Conservation (phyloP, 2,888 invertebrate species). For the Venusia cambrica region DNA sequence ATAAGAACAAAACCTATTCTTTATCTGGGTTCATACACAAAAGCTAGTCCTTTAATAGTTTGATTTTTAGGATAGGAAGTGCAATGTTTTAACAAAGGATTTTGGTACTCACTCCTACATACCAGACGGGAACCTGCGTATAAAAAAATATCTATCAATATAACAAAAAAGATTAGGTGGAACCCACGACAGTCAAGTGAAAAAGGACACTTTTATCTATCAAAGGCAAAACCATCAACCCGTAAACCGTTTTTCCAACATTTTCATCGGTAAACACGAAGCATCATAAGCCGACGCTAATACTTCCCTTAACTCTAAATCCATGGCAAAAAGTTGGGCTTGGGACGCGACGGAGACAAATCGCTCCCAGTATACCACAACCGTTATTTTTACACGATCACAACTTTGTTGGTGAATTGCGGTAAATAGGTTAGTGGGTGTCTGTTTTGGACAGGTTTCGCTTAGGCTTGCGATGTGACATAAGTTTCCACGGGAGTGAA, state of each 20-base stretch:
- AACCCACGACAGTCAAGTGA: not conserved
- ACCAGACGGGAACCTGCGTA: no score
- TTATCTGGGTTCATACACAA: no score
- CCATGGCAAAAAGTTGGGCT: constrained; percentile 32
- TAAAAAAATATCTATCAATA: no score
- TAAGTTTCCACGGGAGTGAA: constrained; percentile 1
- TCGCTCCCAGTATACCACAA: constrained; percentile 32
- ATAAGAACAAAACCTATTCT: no score
- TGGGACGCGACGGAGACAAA: constrained; percentile 34
- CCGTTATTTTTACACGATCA: constrained; percentile 26
- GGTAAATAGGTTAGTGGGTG: constrained; percentile 14
- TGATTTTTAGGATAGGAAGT: no score
- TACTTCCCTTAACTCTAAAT: constrained; percentile 25
- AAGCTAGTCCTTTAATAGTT: no score
- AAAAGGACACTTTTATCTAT: constrained; percentile 6
- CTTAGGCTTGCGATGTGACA: no score
- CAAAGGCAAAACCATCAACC: constrained; percentile 10
- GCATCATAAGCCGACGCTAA: constrained; percentile 27
- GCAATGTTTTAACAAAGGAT: no score
- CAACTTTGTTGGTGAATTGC: constrained; percentile 24
- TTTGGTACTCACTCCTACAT: no score
- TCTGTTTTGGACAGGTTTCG: constrained; percentile 1
- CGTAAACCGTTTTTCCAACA: constrained; percentile 15
- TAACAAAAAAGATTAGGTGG: no score
- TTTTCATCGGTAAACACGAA: constrained; percentile 25